phyloP scores from a whole-genome alignment of 64 coral and sea anemone species.

The Montipora capricornis region DNA sequence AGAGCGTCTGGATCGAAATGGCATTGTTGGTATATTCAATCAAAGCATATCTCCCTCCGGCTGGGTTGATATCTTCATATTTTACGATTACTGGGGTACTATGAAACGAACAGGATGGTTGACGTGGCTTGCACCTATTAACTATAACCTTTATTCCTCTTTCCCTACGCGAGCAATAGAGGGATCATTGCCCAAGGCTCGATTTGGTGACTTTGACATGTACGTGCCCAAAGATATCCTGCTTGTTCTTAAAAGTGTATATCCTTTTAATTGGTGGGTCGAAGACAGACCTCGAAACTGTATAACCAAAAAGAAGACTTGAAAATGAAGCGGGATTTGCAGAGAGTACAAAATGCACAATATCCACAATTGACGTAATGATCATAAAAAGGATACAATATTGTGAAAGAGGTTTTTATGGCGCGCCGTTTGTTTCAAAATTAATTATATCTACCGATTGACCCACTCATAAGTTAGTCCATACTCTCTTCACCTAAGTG shows the following conservation, averaged over 20 bases:
- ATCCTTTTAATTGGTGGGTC: constrained; percentile 84
- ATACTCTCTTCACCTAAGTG: too few species aligned
- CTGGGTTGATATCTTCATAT: constrained; percentile 83
- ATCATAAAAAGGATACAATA: too few species aligned
- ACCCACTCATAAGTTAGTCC: too few species aligned
- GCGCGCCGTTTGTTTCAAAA: too few species aligned
- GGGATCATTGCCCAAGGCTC: constrained; percentile 36
- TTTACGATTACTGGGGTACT: constrained; percentile 58
- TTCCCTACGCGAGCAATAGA: constrained; percentile 66
- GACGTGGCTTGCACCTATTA: constrained; percentile 50
- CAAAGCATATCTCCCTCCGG: neutral
- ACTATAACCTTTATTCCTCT: constrained; percentile 63
- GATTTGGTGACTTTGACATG: constrained; percentile 79
- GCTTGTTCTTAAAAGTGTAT: constrained; percentile 79
- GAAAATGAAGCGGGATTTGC: too few species aligned
- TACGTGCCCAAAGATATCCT: constrained; percentile 49
- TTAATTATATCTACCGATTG: too few species aligned
- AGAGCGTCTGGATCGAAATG: neutral
- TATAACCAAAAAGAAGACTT: too few species aligned
- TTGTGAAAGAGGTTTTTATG: too few species aligned
- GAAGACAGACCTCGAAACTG: constrained; percentile 26
- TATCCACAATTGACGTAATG: neutral
- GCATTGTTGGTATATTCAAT: constrained; percentile 13
- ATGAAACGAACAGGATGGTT: constrained; percentile 73
- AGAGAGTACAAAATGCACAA: too few species aligned